These are phyloP conservation scores for Brachypalpus laphriformis DNA, from an alignment of 2,888 invertebrate species.

Conservation along the genomic window DNA sequence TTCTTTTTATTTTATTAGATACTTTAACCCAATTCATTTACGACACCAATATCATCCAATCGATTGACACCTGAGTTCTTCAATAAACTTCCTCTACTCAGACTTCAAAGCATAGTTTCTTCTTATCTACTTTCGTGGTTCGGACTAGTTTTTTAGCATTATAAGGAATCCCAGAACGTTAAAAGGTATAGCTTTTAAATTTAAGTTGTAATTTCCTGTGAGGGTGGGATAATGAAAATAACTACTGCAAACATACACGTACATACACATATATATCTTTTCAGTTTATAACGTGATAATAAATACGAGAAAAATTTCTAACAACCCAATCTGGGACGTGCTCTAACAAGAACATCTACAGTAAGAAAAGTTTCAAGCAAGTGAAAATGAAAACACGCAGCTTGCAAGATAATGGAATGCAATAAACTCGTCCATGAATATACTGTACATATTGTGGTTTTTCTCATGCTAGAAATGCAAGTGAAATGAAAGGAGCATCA, in stretches of 20 bases:
- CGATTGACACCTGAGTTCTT: background rate
- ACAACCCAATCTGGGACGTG: conserved; percentile 45
- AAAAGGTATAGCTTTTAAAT: background rate
- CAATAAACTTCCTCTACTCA: background rate
- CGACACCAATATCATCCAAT: background rate
- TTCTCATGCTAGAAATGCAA: background rate
- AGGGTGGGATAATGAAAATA: background rate
- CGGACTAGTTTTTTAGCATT: background rate
- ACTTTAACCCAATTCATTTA: no score
- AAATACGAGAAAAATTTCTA: conserved; percentile 21
- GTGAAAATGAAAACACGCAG: conserved; percentile 24
- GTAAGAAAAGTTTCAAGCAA: background rate
- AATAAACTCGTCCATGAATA: conserved; percentile 27
- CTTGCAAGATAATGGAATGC: conserved; percentile 18
- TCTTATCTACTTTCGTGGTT: background rate
- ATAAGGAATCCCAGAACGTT: background rate
- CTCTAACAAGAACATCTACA: conserved; percentile 1
- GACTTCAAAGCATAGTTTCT: background rate
- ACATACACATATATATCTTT: background rate
- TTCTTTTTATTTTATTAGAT: no score
- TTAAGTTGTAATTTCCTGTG: background rate
- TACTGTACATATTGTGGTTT: background rate
- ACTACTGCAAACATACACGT: background rate
- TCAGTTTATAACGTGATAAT: conserved; percentile 31
- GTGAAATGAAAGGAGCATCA: no score